Evolutionary conservation across 2,888 invertebrate genomes (phyloP), one percentile per base, ranked within the genome.

Genomic region (Nysson spinosus): DNA sequence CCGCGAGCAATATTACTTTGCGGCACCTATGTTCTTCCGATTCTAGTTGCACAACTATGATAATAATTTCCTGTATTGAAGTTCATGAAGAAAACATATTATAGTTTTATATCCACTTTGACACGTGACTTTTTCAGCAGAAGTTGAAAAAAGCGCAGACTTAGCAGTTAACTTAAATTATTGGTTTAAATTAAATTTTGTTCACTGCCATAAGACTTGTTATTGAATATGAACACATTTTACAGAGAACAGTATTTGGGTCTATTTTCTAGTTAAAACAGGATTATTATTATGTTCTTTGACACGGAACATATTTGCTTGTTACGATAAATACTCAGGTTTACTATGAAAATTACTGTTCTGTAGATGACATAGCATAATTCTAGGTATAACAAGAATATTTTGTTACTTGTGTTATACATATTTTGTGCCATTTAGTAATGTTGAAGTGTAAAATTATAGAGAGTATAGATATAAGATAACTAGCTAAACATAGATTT

Each of bases 401-500:
- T 58, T 61, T 57, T 63, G 47, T 63, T 67, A 39, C 58, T 72
- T 63, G 32, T 40, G 57, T 64, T 61, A 63, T 40, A 72, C 60
- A 60, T 70, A 61, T 67, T 72, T 54, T 65, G 51, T 62, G 46
- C 37, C 34, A 49, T 37, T 49, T 62, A 54, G 65, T 37, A 51
- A 42, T 72, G 62, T 72, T 58, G 58, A 71, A 56, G 16, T 61
- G 34, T 61, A 28, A 60, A 58, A 60, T 65, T 60, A 34, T 63
- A 63, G 68, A 24, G 40, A 69, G 55, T 76, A 77, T 47, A 66
- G 66, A 54, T 49, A 51, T 34, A 46, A 68, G 40, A 34, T 52
- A 40, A 39, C 60, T 67, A 63, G 37, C 22, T 43, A 49, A 46
- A 51, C n/a, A 44, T 77, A 75, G 72, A 67, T 82, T 82, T 82